Evolutionary conservation across 2,888 invertebrate genomes (phyloP).

Genomic region (Nycteola revayana): DNA sequence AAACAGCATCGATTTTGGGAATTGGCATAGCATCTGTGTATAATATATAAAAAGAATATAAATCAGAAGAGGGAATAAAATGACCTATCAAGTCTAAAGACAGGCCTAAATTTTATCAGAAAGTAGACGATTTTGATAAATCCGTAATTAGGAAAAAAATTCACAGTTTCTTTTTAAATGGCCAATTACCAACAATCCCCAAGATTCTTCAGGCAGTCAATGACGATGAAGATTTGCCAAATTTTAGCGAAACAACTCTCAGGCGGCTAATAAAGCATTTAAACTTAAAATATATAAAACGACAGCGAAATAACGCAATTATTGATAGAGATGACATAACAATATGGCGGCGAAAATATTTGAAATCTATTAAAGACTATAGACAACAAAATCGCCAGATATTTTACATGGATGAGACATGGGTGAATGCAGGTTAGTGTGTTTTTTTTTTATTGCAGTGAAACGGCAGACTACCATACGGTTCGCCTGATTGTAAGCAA

Average conservation of each 20-base stretch:
- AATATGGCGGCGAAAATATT: constrained; percentile 8
- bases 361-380: constrained; percentile 5
- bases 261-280: constrained; percentile 1
- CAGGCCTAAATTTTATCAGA: too few relatives aligned
- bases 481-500: constrained; percentile 4
- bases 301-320: not conserved
- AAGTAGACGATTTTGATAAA: constrained; percentile 4
- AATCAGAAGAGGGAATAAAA: constrained; percentile 6
- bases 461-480: constrained; percentile 4
- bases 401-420: constrained; percentile 8
- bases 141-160: constrained; percentile 8
- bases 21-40: constrained; percentile 10
- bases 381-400: constrained; percentile 6
- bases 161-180: constrained; percentile 5
- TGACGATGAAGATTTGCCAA: constrained; percentile 7
- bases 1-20: too few relatives aligned
- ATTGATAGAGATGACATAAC: constrained; percentile 3
- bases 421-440: constrained; percentile 5
- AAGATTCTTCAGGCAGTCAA: constrained; percentile 12
- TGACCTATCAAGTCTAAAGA: constrained; percentile 5
- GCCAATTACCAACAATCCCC: constrained; percentile 8
- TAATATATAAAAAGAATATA: constrained; percentile 9
- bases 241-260: constrained; percentile 1
- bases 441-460: constrained; percentile 4
- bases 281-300: constrained; percentile 1